These are phyloP conservation scores for Abrostola triplasia DNA, from an alignment of 2,888 invertebrate species.

Conservation along the genomic window DNA sequence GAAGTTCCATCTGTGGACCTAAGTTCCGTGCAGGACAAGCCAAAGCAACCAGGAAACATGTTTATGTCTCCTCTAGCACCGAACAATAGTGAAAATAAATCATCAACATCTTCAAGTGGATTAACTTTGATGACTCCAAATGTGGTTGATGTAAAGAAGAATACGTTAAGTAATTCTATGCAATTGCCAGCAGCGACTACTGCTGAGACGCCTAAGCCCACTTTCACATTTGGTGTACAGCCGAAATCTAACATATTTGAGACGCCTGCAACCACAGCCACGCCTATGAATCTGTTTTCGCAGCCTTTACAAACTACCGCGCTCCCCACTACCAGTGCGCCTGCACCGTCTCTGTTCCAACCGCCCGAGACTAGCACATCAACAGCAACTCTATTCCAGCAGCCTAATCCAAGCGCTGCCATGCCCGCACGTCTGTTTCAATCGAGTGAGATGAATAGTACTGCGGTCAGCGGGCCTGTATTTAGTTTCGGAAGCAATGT, in stretches of 20 bases:
- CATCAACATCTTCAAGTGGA: constrained; percentile 4
- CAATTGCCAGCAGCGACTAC: constrained; percentile 9
- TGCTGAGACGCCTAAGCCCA: constrained; percentile 35
- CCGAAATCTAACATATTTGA: constrained; percentile 55
- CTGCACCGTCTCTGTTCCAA: constrained; percentile 58
- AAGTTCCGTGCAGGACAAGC: constrained; percentile 15
- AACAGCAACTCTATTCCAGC: constrained; percentile 58
- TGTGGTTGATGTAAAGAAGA: constrained; percentile 24
- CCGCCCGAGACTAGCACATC: constrained; percentile 51
- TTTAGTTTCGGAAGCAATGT: constrained; percentile 70
- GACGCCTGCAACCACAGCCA: constrained; percentile 41
- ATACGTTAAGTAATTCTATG: constrained; percentile 10
- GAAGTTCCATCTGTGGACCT: constrained; percentile 68
- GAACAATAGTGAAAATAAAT: constrained; percentile 18
- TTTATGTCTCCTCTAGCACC: constrained; percentile 20
- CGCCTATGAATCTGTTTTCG: constrained; percentile 48
- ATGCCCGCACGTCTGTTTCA: constrained; percentile 51
- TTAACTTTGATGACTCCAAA: constrained; percentile 12
- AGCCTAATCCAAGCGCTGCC: constrained; percentile 44
- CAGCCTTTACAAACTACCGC: constrained; percentile 21
- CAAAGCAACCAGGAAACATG: constrained; percentile 13
- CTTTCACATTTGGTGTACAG: constrained; percentile 59
- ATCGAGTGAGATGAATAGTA: constrained; percentile 37
- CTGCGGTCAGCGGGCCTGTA: constrained; percentile 56
- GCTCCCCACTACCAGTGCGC: constrained; percentile 31